These are phyloP conservation scores for Amiota communis DNA, from an alignment of 2,888 invertebrate species.

Conservation along the genomic window DNA sequence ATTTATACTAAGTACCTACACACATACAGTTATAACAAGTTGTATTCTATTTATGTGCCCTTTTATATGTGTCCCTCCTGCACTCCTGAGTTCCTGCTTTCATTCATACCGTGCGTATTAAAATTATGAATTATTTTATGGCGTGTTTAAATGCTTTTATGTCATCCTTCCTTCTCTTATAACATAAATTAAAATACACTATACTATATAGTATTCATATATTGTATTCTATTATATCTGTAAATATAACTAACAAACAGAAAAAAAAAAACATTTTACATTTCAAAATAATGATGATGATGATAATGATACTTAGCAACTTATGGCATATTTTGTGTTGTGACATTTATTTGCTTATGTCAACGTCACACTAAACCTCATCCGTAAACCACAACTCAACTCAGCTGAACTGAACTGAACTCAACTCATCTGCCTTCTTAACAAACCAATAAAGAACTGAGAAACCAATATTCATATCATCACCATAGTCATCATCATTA, in stretches of 20 bases:
- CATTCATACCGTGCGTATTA: slow-evolving; percentile 51
- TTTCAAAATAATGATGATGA: slow-evolving; percentile 37
- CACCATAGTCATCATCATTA: slow-evolving; percentile 1
- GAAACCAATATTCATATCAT: slow-evolving; percentile 8
- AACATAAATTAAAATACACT: slow-evolving; percentile 64
- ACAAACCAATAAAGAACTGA: slow-evolving; percentile 1
- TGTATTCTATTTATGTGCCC: not conserved
- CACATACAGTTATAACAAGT: too few species aligned
- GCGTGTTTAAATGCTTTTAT: slow-evolving; percentile 70
- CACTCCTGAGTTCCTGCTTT: too few species aligned
- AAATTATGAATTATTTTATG: slow-evolving; percentile 71
- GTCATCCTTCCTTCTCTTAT: slow-evolving; percentile 61
- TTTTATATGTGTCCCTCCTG: not conserved
- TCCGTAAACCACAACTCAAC: too few species aligned
- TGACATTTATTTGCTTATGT: slow-evolving; percentile 55
- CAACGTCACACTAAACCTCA: slow-evolving; percentile 8
- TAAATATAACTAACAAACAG: slow-evolving; percentile 1
- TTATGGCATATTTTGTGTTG: slow-evolving; percentile 57
- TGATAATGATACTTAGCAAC: slow-evolving; percentile 56
- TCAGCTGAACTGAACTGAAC: too few species aligned
- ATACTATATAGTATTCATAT: slow-evolving; percentile 31
- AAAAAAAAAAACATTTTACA: slow-evolving; percentile 28
- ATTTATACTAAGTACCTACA: too few species aligned
- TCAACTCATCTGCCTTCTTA: not conserved
- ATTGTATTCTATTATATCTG: not conserved